Evolutionary conservation across 2,113 vertebrate genomes (phyloP), one percentile per base, ranked within the genome.

Genomic region (Dicerorhinus sumatrensis): DNA sequence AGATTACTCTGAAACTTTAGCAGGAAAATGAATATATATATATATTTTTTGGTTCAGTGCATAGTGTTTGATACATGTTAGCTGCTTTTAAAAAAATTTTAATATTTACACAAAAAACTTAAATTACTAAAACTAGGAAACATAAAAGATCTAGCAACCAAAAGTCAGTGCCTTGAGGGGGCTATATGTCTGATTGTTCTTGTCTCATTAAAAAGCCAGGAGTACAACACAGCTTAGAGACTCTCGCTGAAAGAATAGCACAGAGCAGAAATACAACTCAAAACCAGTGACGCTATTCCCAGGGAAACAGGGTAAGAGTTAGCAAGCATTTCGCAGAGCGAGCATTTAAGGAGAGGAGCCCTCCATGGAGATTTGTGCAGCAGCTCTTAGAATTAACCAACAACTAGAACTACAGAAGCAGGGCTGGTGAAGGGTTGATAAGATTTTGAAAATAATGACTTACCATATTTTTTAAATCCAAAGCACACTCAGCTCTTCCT

Each of bases 61-160:
- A 85, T n/a, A 79, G 21, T 63, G 12, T 91, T 69, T 76, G 39
- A 67, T 89, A 31, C 0, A 33, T 65, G 56, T 81, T 75, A 84
- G 54, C 8, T 93, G 6, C 54, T 88, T 96, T 92, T 85, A 93
- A 10, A 16, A 54, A 54, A 46, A 87, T 96, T 92, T 92, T 69
- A 39, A 86, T 82, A 82, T 76, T 86, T 89, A 29, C 14, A 86
- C 16, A 83, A 25, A 92, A 88, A 67, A 20, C 1, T 46, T 81
- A 73, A 77, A 63, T 67, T 79, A 39, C n/a, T 69, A 73, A 88
- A 25, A 3, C 77, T 62, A 39, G 29, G 3, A 6, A 70, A 60
- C 31, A 31, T n/a, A 18, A 25, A 65, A 86, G 9, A 62, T 46
- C 48, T 1, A 69, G 25, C 33, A 92, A 36, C 12, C 31, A 88